Evolutionary conservation across 2,113 vertebrate species (phyloP), one percentile per base, ranked within the genome.

Genomic region (Anoura caudifer): DNA sequence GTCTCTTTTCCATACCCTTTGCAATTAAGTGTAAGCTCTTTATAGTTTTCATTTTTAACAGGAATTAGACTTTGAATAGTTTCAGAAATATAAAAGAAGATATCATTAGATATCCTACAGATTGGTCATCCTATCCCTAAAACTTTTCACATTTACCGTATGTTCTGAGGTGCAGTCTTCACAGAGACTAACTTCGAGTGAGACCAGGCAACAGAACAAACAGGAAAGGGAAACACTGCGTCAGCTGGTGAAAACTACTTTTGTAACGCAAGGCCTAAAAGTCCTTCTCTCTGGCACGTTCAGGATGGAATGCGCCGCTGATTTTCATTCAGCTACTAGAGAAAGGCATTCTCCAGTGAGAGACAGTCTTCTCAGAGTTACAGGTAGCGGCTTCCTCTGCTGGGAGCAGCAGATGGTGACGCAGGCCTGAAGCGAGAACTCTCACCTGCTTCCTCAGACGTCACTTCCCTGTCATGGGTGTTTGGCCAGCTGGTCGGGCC

Each of bases 61-160:
- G 50, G 45, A 43, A 69, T 59, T 63, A 87, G 45, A 88, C 81
- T 81, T 93, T 95, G 80, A 83, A 12, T 63, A 83, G 84, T 83
- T 93, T 36, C 47, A 87, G 65, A 87, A 95, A 67, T 86, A 85
- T 17, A 59, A 96, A 83, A 69, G 70, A 93, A 90, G 79, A 65
- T 36, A 36, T 36, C 72, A 83, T 79, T 56, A 70, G 82, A 54
- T 87, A 33, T 50, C 4, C 33, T 65, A 2, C 8, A 26, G 10
- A 11, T 14, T 93, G 52, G 59, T 56, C 59, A 65, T n/a, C 31
- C 26, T 26, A 15, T 12, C 54, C 31, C n/a, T 33, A 33, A 47
- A 41, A 33, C 36, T 54, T 22, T 65, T 24, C 26, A 56, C n/a
- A 81, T 20, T 85, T 83, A 45, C 52, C 20, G 20, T 92, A 24